Evolutionary conservation across 1,140 invertebrate genomes (phyloP).

Genomic region (Lamellibrachia luymesi): DNA sequence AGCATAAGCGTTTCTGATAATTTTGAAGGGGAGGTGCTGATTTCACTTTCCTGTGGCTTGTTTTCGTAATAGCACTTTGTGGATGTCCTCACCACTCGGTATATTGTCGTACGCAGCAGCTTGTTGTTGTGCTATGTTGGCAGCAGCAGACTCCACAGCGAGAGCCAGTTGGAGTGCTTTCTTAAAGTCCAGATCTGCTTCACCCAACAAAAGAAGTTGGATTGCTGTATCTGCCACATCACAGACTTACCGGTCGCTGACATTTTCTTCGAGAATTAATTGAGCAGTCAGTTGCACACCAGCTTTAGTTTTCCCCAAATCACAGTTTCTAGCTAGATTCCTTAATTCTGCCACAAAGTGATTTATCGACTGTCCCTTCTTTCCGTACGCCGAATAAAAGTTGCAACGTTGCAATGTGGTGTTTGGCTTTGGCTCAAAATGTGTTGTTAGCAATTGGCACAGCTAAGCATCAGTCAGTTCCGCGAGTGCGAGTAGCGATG

Average conservation of each 20-base stretch:
- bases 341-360: not conserved
- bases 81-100: too few species aligned
- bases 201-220: conserved; percentile 32
- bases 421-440: too few species aligned
- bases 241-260: not conserved
- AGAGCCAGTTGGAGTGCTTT: too few species aligned
- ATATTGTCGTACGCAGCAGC: too few species aligned
- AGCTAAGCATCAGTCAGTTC: not conserved
- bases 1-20: conserved; percentile 58
- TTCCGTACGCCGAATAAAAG: too few species aligned
- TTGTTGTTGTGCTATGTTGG: too few species aligned
- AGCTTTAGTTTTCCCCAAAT: not conserved
- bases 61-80: too few species aligned
- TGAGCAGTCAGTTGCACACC: too few species aligned
- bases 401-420: too few species aligned
- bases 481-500: not conserved
- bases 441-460: not conserved
- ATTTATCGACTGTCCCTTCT: too few species aligned
- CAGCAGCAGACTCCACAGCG: too few species aligned
- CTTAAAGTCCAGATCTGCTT: too few species aligned
- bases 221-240: not conserved
- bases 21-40: conserved; percentile 68
- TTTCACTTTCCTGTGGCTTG: conserved; percentile 30
- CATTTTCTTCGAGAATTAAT: not conserved
- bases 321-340: not conserved